Percentiles rank a stretch among this genome's conserved stretches.
Evolutionary conservation across 37 sponge, comb jelly and placozoan species (phyloP).

Genomic region (Geodia barretti): DNA sequence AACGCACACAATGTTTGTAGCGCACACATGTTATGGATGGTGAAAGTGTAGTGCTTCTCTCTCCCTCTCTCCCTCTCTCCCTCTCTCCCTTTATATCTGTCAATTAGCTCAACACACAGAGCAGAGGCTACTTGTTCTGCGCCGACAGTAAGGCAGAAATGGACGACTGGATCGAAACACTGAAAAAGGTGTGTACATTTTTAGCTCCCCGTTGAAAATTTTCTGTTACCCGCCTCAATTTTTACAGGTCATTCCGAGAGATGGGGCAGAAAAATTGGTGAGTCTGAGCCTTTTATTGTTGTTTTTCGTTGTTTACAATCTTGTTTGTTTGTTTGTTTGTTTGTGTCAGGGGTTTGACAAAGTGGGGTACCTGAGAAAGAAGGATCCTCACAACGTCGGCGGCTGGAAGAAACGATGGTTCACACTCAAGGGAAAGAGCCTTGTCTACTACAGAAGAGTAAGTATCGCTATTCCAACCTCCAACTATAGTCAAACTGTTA

Average conservation of each 20-base stretch:
- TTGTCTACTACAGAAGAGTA: slow-evolving; percentile 64
- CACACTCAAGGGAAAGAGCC: slow-evolving; percentile 65
- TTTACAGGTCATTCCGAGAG: slow-evolving; percentile 46
- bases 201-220: background rate
- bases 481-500: no score
- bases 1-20: no score
- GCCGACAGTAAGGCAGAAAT: slow-evolving; percentile 67
- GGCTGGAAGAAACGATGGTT: slow-evolving; percentile 83
- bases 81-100: no score
- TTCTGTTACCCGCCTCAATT: background rate
- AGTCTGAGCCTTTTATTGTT: no score
- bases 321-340: no score
- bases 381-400: slow-evolving; percentile 35
- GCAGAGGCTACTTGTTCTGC: slow-evolving; percentile 65
- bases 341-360: slow-evolving; percentile 70
- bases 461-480: slow-evolving; percentile 9
- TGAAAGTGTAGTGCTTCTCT: no score
- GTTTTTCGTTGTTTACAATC: no score
- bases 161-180: slow-evolving; percentile 44
- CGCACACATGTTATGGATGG: no score
- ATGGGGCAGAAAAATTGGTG: slow-evolving; percentile 68
- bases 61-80: no score
- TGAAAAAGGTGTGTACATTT: slow-evolving; percentile 29
- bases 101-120: slow-evolving; percentile 66
- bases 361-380: slow-evolving; percentile 69